Conservation (phyloP, 2,888 invertebrate genomes). For the Auanema freiburgensis region DNA sequence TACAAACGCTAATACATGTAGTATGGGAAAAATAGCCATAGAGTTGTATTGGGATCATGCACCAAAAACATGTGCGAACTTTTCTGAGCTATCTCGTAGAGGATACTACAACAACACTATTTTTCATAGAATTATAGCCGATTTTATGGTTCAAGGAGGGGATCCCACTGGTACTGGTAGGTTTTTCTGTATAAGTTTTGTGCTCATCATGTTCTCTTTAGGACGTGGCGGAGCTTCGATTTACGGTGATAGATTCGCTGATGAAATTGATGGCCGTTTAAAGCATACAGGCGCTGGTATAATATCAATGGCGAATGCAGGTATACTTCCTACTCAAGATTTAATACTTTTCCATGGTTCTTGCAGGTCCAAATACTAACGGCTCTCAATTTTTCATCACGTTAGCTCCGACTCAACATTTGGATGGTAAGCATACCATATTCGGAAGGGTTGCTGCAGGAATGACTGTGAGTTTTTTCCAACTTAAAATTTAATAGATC, state of each 20-base stretch:
- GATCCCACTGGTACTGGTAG: slow-evolving; percentile 90
- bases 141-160: slow-evolving; percentile 75
- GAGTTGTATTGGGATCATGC: slow-evolving; percentile 99
- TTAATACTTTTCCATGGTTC: neutral
- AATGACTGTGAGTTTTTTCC: slow-evolving; percentile 59
- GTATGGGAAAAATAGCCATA: slow-evolving; percentile 85
- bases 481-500: no score
- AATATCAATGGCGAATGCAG: slow-evolving; percentile 86
- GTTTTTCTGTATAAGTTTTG: neutral
- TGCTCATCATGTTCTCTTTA: neutral
- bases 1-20: slow-evolving; percentile 8
- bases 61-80: slow-evolving; percentile 94
- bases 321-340: slow-evolving; percentile 14
- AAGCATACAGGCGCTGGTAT: slow-evolving; percentile 86
- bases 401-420: slow-evolving; percentile 92
- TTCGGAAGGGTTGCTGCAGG: slow-evolving; percentile 72
- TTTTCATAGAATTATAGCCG: slow-evolving; percentile 89
- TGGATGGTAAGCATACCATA: slow-evolving; percentile 95
- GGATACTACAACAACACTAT: slow-evolving; percentile 89
- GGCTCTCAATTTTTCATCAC: slow-evolving; percentile 98
- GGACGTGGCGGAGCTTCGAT: slow-evolving; percentile 92
- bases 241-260: slow-evolving; percentile 90
- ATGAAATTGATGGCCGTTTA: slow-evolving; percentile 89
- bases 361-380: slow-evolving; percentile 85
- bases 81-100: slow-evolving; percentile 80